Evolutionary conservation across 1,140 invertebrate genomes (phyloP).

Genomic region (Drosophila bocqueti): DNA sequence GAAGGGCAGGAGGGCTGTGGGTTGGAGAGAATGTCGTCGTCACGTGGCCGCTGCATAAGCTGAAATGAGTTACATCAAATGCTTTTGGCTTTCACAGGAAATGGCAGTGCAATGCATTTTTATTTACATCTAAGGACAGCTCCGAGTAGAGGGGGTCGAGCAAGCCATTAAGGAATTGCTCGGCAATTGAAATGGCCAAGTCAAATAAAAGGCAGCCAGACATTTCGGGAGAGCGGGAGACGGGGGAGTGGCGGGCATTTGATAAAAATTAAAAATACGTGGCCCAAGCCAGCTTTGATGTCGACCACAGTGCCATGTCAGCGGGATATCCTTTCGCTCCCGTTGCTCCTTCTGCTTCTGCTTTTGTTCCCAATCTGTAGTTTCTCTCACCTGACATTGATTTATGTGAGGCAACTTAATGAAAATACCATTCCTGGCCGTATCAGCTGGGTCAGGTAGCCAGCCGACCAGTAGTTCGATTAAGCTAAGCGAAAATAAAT

Average conservation of each 20-base stretch:
- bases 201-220: slow-evolving; percentile 48
- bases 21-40: slow-evolving; percentile 38
- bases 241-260: slow-evolving; percentile 58
- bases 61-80: slow-evolving; percentile 79
- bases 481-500: slow-evolving; percentile 82
- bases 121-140: slow-evolving; percentile 67
- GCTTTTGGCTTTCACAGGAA: slow-evolving; percentile 76
- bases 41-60: slow-evolving; percentile 67
- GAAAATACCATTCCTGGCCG: slow-evolving; percentile 34
- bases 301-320: slow-evolving; percentile 37
- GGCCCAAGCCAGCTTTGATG: slow-evolving; percentile 66
- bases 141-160: slow-evolving; percentile 1
- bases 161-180: slow-evolving; percentile 81
- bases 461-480: slow-evolving; percentile 51
- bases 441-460: slow-evolving; percentile 40
- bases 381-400: slow-evolving; percentile 31
- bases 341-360: not conserved
- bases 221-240: slow-evolving; percentile 7
- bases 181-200: slow-evolving; percentile 73
- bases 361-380: not conserved
- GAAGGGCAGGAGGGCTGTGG: not conserved
- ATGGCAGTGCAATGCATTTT: slow-evolving; percentile 76
- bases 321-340: slow-evolving; percentile 30
- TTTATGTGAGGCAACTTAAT: slow-evolving; percentile 45
- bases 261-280: slow-evolving; percentile 72